Conservation (phyloP, 1,140 invertebrate species). For the Aphelenchoides besseyi region DNA sequence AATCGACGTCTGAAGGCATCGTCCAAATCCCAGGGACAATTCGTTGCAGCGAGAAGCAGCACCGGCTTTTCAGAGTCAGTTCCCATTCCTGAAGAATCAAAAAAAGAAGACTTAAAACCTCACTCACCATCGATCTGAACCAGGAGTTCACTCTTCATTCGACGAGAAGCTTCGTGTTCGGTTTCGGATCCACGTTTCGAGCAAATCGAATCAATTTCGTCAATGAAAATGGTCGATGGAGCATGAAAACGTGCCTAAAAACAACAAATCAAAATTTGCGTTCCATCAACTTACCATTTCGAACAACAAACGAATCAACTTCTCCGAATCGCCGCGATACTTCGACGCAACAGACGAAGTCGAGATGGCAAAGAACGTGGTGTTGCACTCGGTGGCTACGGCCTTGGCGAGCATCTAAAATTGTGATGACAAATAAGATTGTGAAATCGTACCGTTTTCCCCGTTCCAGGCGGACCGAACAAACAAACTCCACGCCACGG, state of each 20-base stretch:
- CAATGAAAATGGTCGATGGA: conserved; percentile 97
- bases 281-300: conserved; percentile 80
- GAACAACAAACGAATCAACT: conserved; percentile 91
- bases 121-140: conserved; percentile 94
- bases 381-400: conserved; percentile 96
- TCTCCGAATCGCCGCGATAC: conserved; percentile 96
- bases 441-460: conserved; percentile 73
- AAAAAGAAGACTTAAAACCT: background rate
- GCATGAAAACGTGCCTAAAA: conserved; percentile 90
- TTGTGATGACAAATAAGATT: background rate
- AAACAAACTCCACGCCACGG: conserved; percentile 61
- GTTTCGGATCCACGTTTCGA: conserved; percentile 89
- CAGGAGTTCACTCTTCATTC: conserved; percentile 94
- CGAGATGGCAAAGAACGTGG: conserved; percentile 98
- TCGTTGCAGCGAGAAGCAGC: conserved; percentile 97
- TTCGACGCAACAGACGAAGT: conserved; percentile 94
- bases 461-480: conserved; percentile 89
- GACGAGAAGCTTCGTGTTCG: conserved; percentile 93
- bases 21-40: conserved; percentile 99
- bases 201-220: conserved; percentile 98
- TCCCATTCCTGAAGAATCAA: conserved; percentile 33
- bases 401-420: conserved; percentile 86
- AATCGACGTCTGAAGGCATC: conserved; percentile 87
- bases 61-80: conserved; percentile 73
- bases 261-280: conserved; percentile 11